phyloP scores from a whole-genome alignment of 2,888 invertebrate genomes.

The Nebria salina region DNA sequence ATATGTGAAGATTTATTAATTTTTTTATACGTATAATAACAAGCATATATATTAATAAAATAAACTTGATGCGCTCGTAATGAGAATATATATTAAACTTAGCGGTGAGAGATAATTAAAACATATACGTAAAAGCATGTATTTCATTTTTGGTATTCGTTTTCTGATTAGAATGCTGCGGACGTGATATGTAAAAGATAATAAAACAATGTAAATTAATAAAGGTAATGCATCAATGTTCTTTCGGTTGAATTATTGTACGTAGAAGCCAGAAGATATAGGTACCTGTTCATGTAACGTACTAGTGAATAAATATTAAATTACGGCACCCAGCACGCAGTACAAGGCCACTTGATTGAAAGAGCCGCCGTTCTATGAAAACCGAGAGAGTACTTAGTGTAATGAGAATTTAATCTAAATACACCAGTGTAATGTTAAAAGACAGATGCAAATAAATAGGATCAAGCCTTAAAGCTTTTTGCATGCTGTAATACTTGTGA shows the following conservation, averaged over 20 bases:
- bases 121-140: too few species aligned
- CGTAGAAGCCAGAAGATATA: background rate
- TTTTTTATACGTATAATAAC: too few species aligned
- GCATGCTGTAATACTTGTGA: background rate
- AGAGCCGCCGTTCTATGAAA: background rate
- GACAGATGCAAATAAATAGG: background rate
- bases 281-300: background rate
- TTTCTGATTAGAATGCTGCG: too few species aligned
- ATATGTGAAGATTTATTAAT: too few species aligned
- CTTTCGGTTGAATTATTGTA: background rate
- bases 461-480: background rate
- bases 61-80: too few species aligned
- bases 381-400: slow-evolving; percentile 1
- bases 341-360: background rate
- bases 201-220: background rate
- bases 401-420: background rate
- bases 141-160: too few species aligned
- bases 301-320: background rate
- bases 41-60: too few species aligned
- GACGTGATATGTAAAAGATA: too few species aligned
- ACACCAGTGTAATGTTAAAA: background rate
- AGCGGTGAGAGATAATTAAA: too few species aligned
- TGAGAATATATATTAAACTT: too few species aligned
- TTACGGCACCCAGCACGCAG: background rate
- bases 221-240: background rate